These are phyloP conservation scores for Periophthalmodon schlosseri DNA, from an alignment of 2,113 vertebrate genomes.

Conservation along the genomic window DNA sequence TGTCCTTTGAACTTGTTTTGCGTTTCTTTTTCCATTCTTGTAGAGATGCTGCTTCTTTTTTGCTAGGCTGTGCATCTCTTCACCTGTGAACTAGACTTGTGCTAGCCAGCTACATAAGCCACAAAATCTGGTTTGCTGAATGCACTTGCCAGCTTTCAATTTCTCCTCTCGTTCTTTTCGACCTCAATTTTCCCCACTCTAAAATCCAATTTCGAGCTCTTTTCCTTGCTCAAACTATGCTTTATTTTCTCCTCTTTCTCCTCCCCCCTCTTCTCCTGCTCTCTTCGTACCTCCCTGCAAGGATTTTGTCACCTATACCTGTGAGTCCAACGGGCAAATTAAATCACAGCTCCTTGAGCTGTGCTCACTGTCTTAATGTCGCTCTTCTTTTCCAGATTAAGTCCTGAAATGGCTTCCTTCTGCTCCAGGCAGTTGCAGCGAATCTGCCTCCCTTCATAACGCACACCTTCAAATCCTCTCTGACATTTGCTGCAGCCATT, in stretches of 20 bases:
- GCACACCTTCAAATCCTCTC: conserved; percentile 33
- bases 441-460: conserved; percentile 38
- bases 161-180: conserved; percentile 22
- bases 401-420: conserved; percentile 37
- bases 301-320: conserved; percentile 37
- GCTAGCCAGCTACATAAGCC: conserved; percentile 16
- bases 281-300: conserved; percentile 23
- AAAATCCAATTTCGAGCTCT: conserved; percentile 53
- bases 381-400: conserved; percentile 45
- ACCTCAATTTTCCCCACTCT: conserved; percentile 54
- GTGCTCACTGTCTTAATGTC: conserved; percentile 29
- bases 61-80: not conserved
- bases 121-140: conserved; percentile 37
- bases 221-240: conserved; percentile 36
- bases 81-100: conserved; percentile 13
- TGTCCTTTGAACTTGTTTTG: conserved; percentile 10
- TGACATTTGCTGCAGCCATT: conserved; percentile 39
- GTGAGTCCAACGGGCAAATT: conserved; percentile 43
- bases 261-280: not conserved
- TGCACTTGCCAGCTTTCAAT: conserved; percentile 34
- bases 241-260: conserved; percentile 21
- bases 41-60: not conserved
- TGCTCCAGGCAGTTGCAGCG: conserved; percentile 30
- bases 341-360: conserved; percentile 46
- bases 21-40: not conserved